These are phyloP conservation scores for Girardinichthys multiradiatus DNA, from an alignment of 2,113 vertebrate genomes.

Conservation along the genomic window DNA sequence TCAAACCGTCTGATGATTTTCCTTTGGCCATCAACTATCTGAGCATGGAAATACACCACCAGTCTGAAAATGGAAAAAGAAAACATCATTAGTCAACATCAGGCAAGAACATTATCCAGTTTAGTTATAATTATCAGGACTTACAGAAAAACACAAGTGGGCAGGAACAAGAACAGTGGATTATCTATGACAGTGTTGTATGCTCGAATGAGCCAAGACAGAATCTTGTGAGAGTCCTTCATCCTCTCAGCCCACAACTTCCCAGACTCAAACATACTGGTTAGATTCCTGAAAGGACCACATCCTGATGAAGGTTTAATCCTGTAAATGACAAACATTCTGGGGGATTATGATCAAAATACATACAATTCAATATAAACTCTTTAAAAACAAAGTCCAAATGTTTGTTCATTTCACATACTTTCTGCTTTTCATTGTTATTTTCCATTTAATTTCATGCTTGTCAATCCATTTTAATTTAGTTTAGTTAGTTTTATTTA, in stretches of 20 bases:
- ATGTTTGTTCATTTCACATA: too few species aligned
- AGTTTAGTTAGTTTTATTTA: too few species aligned
- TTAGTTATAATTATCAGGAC: slow-evolving; percentile 34
- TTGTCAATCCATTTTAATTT: too few species aligned
- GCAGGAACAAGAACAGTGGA: slow-evolving; percentile 78
- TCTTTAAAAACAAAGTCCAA: too few species aligned
- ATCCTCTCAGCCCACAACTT: slow-evolving; percentile 73
- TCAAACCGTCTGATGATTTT: slow-evolving; percentile 80
- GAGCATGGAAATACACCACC: slow-evolving; percentile 84
- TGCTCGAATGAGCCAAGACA: slow-evolving; percentile 80
- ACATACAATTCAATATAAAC: neutral
- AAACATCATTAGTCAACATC: neutral
- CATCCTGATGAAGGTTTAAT: slow-evolving; percentile 82
- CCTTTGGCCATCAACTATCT: slow-evolving; percentile 84
- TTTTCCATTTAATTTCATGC: too few species aligned
- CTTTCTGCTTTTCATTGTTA: too few species aligned
- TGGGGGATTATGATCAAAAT: neutral
- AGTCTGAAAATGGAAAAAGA: slow-evolving; percentile 64
- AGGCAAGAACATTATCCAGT: neutral
- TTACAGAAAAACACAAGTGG: slow-evolving; percentile 82
- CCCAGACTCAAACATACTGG: slow-evolving; percentile 80
- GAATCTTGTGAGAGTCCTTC: slow-evolving; percentile 52
- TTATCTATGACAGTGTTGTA: slow-evolving; percentile 82
- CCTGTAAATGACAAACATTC: slow-evolving; percentile 60
- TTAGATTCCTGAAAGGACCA: slow-evolving; percentile 85